Conservation (phyloP, 64 coral and sea anemone species). For the Astreopora myriophthalma region DNA sequence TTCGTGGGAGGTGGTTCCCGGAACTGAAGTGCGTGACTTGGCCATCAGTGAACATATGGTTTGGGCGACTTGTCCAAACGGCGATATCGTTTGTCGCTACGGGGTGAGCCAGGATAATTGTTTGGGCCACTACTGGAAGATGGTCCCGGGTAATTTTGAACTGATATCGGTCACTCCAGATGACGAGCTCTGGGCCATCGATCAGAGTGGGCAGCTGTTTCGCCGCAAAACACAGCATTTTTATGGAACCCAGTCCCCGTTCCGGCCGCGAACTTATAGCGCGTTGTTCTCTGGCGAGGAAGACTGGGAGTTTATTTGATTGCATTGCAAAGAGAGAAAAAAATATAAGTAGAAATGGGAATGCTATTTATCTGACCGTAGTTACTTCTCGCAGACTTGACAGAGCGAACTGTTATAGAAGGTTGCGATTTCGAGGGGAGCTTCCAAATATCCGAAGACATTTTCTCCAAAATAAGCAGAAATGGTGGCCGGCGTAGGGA, state of each 20-base stretch:
- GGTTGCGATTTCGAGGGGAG: too few species aligned
- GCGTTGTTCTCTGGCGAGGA: slow-evolving; percentile 76
- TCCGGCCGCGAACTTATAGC: slow-evolving; percentile 76
- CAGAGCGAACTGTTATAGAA: too few species aligned
- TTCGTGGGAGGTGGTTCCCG: slow-evolving; percentile 74
- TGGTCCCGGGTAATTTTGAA: slow-evolving; percentile 93
- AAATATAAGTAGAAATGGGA: too few species aligned
- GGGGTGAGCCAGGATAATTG: slow-evolving; percentile 80
- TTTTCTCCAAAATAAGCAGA: too few species aligned
- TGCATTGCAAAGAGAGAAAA: neutral
- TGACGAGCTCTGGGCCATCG: slow-evolving; percentile 88
- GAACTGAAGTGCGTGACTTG: slow-evolving; percentile 72
- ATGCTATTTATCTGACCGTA: too few species aligned
- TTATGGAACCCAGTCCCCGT: slow-evolving; percentile 90
- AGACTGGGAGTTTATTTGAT: slow-evolving; percentile 88
- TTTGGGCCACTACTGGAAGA: slow-evolving; percentile 97
- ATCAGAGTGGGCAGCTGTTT: slow-evolving; percentile 90
- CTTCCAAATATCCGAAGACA: too few species aligned
- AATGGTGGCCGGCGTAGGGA: too few species aligned
- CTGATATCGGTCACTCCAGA: slow-evolving; percentile 86
- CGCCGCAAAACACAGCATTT: slow-evolving; percentile 83
- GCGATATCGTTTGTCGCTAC: slow-evolving; percentile 90
- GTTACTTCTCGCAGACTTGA: too few species aligned
- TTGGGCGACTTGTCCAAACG: slow-evolving; percentile 84
- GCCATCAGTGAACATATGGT: slow-evolving; percentile 83